Evolutionary conservation across 2,797 vertebrate genomes (phyloP), one percentile per base, ranked within the genome.

Genomic region (Arctocebus calabarensis): DNA sequence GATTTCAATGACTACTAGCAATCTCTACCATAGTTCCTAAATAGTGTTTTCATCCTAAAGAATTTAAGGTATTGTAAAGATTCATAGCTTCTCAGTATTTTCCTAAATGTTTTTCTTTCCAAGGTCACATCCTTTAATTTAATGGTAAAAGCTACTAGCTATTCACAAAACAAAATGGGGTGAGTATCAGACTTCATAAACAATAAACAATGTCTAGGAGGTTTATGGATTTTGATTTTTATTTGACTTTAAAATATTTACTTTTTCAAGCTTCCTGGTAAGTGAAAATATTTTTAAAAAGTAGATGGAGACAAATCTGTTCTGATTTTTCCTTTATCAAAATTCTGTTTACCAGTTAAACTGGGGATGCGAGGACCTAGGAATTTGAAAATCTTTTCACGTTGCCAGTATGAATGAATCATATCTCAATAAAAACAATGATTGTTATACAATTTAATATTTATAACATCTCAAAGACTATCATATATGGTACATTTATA

Each of bases 291-390:
- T 79, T 94, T 91, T 74, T 0, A 84, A 81, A 74, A 92, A 45
- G 4, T 83, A 29, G 43, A 61, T 90, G 29, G 11, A 40, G 61
- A 83, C 61, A 83, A 68, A 75, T 83, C 34, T 84, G 13, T n/a
- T 27, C 81, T 79, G 37, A n/a, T 29, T 57, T 96, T 77, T 88
- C 83, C 37, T 61, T 90, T 5, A 22, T 92, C 27, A 90, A 34
- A 94, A 94, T 94, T 95, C 17, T 93, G 43, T 92, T 92, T 75
- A 40, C 22, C 11, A 78, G 17, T 75, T 20, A 79, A 94, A 94
- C 9, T 79, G 27, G 25, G 34, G 23, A 71, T 86, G 3, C 77
- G 23, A 16, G 7, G 8, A 40, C 5, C 75, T 93, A 43, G 52
- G 20, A 29, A 81, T 89, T 79, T 94, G 66, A 25, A 45, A 86